Evolutionary conservation across 2,113 vertebrate genomes (phyloP), one percentile per base, ranked within the genome.

Genomic region (Tragelaphus scriptus): DNA sequence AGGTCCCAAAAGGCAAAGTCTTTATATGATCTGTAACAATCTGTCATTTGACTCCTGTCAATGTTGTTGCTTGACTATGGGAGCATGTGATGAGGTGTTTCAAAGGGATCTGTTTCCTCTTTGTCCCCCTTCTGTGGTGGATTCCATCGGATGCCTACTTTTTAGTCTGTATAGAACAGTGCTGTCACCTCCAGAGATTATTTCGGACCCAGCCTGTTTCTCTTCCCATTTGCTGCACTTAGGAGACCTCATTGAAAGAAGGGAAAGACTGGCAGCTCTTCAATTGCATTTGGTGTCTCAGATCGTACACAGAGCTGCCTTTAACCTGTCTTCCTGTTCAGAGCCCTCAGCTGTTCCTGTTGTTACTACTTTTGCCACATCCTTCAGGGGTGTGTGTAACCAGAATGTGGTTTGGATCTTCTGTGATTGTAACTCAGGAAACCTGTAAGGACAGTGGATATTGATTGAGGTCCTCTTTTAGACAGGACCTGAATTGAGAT

Each of bases 161-260:
- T 55, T 28, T 21, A 7, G 14, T 75, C 17, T 40, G 0, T n/a
- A 2, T 5, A 6, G 21, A 6, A 44, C 19, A 75, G 36, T 12
- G 2, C 10, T 10, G 36, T 49, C 51, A 17, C 19, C 21, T 75
- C 49, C 21, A 25, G 10, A 11, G 8, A 65, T 65, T 32, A 65
- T 65, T 65, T 65, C 1, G 11, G 19, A 3, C 19, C 51, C 21
- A 55, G 17, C 11, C 40, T 51, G 3, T 0, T 51, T 47, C 28
- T 6, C 25, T 44, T 28, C 53, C 88, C 10, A 4, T 90, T 77
- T 32, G 26, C 40, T 58, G 4, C 32, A 2, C 40, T n/a, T 49
- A 19, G 40, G 40, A 90, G 68, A 47, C 36, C 36, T 47, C 21
- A 12, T 25, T 21, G 23, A 40, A 21, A 79, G 10, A 25, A 23